Evolutionary conservation across 2,797 vertebrate species (phyloP).

Genomic region (Clarias platycephalus): DNA sequence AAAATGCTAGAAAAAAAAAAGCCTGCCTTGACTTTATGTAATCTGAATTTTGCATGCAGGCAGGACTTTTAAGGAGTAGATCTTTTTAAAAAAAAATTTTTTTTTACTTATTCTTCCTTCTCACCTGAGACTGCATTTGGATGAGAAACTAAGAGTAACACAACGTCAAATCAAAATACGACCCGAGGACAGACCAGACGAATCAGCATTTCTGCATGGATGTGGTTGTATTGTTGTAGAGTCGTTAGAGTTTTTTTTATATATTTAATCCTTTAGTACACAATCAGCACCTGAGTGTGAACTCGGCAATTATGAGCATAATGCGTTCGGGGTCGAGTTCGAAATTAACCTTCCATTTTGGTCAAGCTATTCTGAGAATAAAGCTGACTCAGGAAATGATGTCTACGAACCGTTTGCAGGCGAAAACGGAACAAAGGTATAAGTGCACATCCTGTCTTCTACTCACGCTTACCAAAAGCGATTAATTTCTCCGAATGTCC

Average conservation of each 20-base stretch:
- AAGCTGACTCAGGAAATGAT: constrained; percentile 4
- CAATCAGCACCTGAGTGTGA: not conserved
- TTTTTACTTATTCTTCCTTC: not conserved
- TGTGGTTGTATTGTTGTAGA: not conserved
- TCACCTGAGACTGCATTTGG: not conserved
- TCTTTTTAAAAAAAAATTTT: too few relatives aligned
- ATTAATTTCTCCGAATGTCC: constrained; percentile 46
- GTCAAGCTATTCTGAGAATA: not conserved
- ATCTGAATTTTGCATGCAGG: not conserved
- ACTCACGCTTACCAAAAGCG: constrained; percentile 23
- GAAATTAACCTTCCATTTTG: not conserved
- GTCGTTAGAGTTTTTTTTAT: not conserved
- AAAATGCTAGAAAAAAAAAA: not conserved
- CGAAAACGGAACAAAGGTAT: not conserved
- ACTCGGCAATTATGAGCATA: not conserved
- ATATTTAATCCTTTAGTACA: not conserved
- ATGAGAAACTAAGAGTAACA: not conserved
- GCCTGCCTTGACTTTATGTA: not conserved
- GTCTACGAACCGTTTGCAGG: not conserved
- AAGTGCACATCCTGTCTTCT: constrained; percentile 1
- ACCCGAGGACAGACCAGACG: not conserved
- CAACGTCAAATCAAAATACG: not conserved
- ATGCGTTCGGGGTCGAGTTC: not conserved
- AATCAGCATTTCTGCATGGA: not conserved
- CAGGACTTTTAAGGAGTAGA: not conserved